A percentile compares a stretch with the other conserved stretches of the same genome.
Evolutionary conservation across 2,797 vertebrate species (phyloP).

Genomic region (Spondyliosoma cantharus): DNA sequence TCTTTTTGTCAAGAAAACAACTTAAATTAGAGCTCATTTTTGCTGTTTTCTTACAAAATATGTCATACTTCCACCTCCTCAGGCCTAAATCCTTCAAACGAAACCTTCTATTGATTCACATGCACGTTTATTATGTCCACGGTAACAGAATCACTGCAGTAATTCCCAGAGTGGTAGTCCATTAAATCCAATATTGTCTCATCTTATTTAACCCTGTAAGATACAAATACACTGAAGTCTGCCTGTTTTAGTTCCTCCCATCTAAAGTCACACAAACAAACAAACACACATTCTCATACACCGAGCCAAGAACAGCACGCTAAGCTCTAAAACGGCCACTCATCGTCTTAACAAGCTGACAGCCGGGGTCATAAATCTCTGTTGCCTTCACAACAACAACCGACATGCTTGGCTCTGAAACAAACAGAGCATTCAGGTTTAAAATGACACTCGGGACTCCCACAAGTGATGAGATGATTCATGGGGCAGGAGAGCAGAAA

Average conservation of each 20-base stretch:
- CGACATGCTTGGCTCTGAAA: not conserved
- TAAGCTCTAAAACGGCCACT: slow-evolving; percentile 9
- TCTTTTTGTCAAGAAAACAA: not conserved
- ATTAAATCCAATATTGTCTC: not conserved
- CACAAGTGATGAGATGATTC: no score
- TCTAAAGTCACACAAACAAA: not conserved
- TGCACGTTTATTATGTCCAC: no score
- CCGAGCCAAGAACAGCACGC: slow-evolving; percentile 22
- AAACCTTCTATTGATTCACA: not conserved
- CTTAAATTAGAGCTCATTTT: not conserved
- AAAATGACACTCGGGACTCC: not conserved
- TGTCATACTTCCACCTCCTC: not conserved
- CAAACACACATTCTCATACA: slow-evolving; percentile 1
- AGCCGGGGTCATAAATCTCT: slow-evolving; percentile 21
- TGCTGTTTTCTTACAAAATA: not conserved
- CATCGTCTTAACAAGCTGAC: not conserved
- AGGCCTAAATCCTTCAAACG: not conserved
- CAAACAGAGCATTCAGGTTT: not conserved
- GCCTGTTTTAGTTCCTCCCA: not conserved
- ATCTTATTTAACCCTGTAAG: not conserved
- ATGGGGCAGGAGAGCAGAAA: no score
- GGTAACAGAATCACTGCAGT: no score
- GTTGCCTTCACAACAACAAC: not conserved
- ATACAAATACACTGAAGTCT: not conserved
- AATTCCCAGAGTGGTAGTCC: not conserved